A percentile compares a stretch with the other conserved stretches of the same genome.
These are phyloP conservation scores for Galbula dea DNA, from an alignment of 2,113 vertebrate genomes.

Conservation along the genomic window DNA sequence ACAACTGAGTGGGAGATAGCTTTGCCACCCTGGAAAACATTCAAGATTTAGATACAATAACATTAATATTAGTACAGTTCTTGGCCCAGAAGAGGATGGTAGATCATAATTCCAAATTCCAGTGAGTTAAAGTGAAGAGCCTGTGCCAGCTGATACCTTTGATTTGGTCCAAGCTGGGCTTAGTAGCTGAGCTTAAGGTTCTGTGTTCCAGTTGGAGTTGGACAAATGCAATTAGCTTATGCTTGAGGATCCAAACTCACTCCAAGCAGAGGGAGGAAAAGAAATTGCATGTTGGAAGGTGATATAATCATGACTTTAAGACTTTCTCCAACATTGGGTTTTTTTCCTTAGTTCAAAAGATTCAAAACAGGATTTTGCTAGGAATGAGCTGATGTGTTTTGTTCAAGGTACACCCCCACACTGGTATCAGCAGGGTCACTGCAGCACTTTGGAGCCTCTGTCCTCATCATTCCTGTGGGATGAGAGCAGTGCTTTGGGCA, in stretches of 20 bases:
- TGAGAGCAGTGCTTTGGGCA: not conserved
- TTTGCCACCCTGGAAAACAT: slow-evolving; percentile 2
- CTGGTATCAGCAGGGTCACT: not conserved
- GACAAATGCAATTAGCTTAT: not conserved
- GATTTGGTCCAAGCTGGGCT: not conserved
- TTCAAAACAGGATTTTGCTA: not conserved
- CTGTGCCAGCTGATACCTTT: slow-evolving; percentile 16
- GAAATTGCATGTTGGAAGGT: not conserved
- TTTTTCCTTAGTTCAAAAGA: not conserved
- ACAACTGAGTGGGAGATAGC: not conserved
- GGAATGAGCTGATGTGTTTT: not conserved
- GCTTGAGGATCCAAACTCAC: not conserved
- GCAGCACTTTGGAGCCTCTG: not conserved
- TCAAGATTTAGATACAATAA: not conserved
- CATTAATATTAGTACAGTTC: not conserved
- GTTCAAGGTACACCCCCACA: not conserved
- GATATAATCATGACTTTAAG: not conserved
- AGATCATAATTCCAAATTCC: not conserved
- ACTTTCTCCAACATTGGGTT: not conserved
- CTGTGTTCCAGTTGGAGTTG: not conserved
- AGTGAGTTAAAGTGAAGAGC: not conserved
- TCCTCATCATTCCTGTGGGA: accelerated
- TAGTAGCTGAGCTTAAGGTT: not conserved
- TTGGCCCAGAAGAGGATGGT: not conserved
- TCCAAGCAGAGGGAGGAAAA: not conserved